phyloP scores from a whole-genome alignment of 2,888 invertebrate species.

The Callyntrura sp. region DNA sequence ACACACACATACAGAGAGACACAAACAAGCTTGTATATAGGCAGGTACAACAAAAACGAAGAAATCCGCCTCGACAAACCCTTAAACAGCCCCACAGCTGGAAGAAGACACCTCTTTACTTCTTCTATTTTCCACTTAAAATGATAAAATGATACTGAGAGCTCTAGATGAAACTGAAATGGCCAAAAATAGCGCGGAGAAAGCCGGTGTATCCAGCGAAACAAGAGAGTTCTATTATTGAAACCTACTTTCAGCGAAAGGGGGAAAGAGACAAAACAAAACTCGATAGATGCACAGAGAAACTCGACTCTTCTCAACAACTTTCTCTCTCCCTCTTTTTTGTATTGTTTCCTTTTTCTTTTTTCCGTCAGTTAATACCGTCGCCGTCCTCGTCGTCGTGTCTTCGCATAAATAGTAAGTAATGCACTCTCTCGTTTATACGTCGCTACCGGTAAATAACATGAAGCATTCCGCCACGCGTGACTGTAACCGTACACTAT shows the following conservation, averaged over 20 bases:
- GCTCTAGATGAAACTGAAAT: too few species aligned
- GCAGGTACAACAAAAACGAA: too few species aligned
- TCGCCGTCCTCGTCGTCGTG: neutral
- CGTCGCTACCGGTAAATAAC: slow-evolving; percentile 34
- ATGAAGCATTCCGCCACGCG: slow-evolving; percentile 25
- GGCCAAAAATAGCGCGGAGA: too few species aligned
- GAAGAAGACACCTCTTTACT: neutral
- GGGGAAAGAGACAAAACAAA: neutral
- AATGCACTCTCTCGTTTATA: slow-evolving; percentile 1
- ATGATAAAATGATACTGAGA: too few species aligned
- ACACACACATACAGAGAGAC: too few species aligned
- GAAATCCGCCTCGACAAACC: too few species aligned
- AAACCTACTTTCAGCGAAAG: too few species aligned
- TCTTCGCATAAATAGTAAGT: neutral
- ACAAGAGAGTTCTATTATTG: too few species aligned
- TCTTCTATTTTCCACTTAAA: slow-evolving; percentile 32
- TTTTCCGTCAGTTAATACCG: neutral
- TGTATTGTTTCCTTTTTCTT: neutral
- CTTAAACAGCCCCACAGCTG: neutral
- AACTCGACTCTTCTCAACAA: slow-evolving; percentile 32
- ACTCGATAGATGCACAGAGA: slow-evolving; percentile 21
- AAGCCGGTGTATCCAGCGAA: too few species aligned
- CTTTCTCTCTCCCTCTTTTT: neutral
- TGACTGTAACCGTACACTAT: neutral
- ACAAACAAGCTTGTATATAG: too few species aligned